Evolutionary conservation across 2,888 invertebrate species (phyloP).

Genomic region (Nipponacmea schrenckii): DNA sequence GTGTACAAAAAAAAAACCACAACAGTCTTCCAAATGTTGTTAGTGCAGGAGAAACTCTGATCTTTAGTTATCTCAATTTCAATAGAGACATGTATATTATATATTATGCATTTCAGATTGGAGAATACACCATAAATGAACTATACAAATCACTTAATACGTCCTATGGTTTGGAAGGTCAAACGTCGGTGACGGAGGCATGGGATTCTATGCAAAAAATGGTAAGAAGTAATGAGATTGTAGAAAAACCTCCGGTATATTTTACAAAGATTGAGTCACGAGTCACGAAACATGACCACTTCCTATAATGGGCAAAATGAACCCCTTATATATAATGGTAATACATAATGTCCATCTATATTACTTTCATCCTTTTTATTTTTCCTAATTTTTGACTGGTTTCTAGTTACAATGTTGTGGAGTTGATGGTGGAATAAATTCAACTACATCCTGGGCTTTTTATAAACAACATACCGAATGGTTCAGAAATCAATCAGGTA

Average conservation of each 20-base stretch:
- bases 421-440: conserved; percentile 50
- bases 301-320: no score
- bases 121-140: conserved; percentile 73
- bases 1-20: no score
- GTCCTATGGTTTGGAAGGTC: conserved; percentile 72
- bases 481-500: conserved; percentile 45
- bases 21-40: no score
- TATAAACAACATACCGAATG: conserved; percentile 48
- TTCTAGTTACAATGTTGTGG: conserved; percentile 58
- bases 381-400: no score
- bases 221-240: conserved; percentile 71
- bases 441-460: conserved; percentile 55
- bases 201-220: conserved; percentile 89
- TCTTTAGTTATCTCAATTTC: no score
- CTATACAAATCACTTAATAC: conserved; percentile 75
- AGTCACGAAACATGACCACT: no score
- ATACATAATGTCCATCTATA: no score
- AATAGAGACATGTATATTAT: no score
- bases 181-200: conserved; percentile 73
- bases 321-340: no score
- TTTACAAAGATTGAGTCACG: no score
- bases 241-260: not conserved
- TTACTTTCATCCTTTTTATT: no score
- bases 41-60: no score
- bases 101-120: conserved; percentile 49